A percentile compares a stretch with the other conserved stretches of the same genome.
phyloP scores from a whole-genome alignment of 2,888 invertebrate genomes.

The Eupelmus urozonus region DNA sequence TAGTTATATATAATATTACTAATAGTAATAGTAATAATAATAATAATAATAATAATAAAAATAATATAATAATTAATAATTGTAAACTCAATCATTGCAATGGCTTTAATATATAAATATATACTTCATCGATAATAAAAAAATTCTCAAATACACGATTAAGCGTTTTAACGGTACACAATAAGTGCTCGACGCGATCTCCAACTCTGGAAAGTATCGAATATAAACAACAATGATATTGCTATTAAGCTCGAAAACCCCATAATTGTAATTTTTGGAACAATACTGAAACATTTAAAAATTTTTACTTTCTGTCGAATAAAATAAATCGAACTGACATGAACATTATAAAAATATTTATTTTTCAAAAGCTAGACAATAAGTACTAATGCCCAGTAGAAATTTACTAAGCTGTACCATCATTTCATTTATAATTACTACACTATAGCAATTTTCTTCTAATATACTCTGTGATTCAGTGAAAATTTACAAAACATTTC shows the following conservation, averaged over 20 bases:
- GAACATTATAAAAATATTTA: too few relatives aligned
- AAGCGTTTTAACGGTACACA: slow-evolving; percentile 4
- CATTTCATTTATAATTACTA: too few relatives aligned
- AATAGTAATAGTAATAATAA: slow-evolving; percentile 25
- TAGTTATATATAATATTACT: slow-evolving; percentile 40
- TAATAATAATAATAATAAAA: slow-evolving; percentile 31
- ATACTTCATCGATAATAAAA: slow-evolving; percentile 36
- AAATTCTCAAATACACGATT: slow-evolving; percentile 25
- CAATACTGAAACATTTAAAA: slow-evolving; percentile 35
- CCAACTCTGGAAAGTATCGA: slow-evolving; percentile 12
- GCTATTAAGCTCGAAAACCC: slow-evolving; percentile 27
- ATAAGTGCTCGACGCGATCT: slow-evolving; percentile 17
- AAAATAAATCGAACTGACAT: too few relatives aligned
- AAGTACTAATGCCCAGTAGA: too few relatives aligned
- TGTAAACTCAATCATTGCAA: slow-evolving; percentile 49
- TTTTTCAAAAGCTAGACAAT: too few relatives aligned
- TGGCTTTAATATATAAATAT: slow-evolving; percentile 13
- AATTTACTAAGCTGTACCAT: too few relatives aligned
- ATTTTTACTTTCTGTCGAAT: background rate
- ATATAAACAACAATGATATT: slow-evolving; percentile 30
- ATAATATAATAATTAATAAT: too few relatives aligned
- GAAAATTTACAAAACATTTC: too few relatives aligned
- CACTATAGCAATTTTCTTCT: too few relatives aligned
- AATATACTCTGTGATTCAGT: too few relatives aligned
- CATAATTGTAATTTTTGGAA: slow-evolving; percentile 23